These are phyloP conservation scores for Actinernus sp. DNA, from an alignment of 92 coral and sea anemone species.

Conservation along the genomic window DNA sequence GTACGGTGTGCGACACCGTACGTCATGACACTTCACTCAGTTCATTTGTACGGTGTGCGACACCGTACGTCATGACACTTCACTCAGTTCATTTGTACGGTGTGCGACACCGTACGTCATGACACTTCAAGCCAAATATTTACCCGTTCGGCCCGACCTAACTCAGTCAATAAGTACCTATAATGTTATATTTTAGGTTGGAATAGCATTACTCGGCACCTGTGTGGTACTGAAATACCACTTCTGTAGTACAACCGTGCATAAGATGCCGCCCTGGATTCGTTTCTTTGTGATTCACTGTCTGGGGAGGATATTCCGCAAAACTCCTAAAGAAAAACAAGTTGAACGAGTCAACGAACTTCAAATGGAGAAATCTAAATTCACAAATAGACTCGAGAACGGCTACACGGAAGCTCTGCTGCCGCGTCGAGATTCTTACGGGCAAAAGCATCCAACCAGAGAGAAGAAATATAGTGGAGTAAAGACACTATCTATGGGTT, in stretches of 20 bases:
- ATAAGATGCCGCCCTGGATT: slow-evolving; percentile 94
- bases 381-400: slow-evolving; percentile 38
- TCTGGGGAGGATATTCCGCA: slow-evolving; percentile 82
- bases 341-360: no score
- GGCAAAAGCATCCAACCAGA: slow-evolving; percentile 31
- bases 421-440: slow-evolving; percentile 23
- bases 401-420: slow-evolving; percentile 43
- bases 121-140: no score
- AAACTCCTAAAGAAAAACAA: no score
- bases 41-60: no score
- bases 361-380: slow-evolving; percentile 23
- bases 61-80: no score
- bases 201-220: slow-evolving; percentile 94
- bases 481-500: slow-evolving; percentile 13
- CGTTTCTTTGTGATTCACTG: slow-evolving; percentile 83
- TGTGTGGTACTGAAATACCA: slow-evolving; percentile 93
- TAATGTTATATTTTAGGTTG: slow-evolving; percentile 73
- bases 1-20: no score
- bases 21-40: no score
- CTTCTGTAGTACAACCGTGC: slow-evolving; percentile 78
- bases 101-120: no score
- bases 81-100: no score
- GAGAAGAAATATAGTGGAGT: slow-evolving; percentile 44
- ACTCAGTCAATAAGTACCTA: no score
- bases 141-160: no score